Evolutionary conservation across 2,888 invertebrate species (phyloP).

Genomic region (Tineola bisselliella): DNA sequence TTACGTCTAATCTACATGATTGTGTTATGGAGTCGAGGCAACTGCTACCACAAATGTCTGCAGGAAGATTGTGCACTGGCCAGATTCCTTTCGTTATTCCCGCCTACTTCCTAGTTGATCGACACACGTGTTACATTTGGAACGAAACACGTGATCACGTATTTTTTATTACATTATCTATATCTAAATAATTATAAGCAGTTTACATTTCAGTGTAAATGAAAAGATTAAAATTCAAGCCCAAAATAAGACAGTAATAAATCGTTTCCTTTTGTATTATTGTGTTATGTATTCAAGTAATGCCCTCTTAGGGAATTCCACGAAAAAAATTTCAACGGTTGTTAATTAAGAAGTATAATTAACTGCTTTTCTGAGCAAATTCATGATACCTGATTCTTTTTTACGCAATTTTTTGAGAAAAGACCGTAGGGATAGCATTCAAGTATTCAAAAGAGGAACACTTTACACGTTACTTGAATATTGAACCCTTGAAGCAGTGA

Average conservation of each 20-base stretch:
- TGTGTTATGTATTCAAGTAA: conserved; percentile 6
- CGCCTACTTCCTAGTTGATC: too few species aligned
- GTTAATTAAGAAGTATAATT: conserved; percentile 10
- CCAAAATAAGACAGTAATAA: not conserved
- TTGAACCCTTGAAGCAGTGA: not conserved
- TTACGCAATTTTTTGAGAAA: not conserved
- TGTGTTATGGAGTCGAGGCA: too few species aligned
- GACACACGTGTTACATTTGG: too few species aligned
- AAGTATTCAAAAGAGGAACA: not conserved
- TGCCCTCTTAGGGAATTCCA: not conserved
- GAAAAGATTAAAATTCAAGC: too few species aligned
- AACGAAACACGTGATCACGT: too few species aligned
- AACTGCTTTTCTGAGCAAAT: not conserved
- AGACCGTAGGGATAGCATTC: not conserved
- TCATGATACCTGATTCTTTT: conserved; percentile 4
- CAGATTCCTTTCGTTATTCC: too few species aligned
- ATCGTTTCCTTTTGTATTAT: not conserved
- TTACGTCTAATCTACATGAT: too few species aligned
- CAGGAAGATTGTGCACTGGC: too few species aligned
- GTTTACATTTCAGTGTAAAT: too few species aligned
- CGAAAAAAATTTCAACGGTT: not conserved
- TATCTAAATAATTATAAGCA: too few species aligned
- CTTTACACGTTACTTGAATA: not conserved
- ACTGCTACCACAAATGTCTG: too few species aligned
- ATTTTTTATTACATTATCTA: too few species aligned